These are phyloP conservation scores for Limnephilus marmoratus DNA, from an alignment of 2,888 invertebrate genomes.

Conservation along the genomic window DNA sequence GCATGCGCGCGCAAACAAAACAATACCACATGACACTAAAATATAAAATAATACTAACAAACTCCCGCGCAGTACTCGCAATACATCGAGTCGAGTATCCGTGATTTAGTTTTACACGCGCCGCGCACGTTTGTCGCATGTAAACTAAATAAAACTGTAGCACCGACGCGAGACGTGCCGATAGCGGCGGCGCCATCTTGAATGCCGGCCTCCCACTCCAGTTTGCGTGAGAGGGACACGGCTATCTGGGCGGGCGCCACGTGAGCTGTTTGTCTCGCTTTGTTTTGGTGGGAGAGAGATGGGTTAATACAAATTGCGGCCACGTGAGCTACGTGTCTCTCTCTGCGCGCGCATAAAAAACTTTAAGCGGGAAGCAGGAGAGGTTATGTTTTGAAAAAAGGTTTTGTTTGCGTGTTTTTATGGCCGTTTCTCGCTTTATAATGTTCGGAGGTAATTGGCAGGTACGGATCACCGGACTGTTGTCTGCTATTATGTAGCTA, in stretches of 20 bases:
- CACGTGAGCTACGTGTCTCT: conserved; percentile 54
- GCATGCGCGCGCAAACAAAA: conserved; percentile 60
- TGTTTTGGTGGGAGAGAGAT: conserved; percentile 46
- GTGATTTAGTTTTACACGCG: conserved; percentile 40
- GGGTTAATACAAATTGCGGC: conserved; percentile 35
- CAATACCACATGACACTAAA: conserved; percentile 52
- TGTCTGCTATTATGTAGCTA: conserved; percentile 59
- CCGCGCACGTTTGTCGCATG: conserved; percentile 55
- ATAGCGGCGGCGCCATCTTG: conserved; percentile 58
- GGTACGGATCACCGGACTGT: conserved; percentile 60
- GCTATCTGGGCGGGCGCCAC: conserved; percentile 61
- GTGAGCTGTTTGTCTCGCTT: conserved; percentile 46
- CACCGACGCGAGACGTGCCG: conserved; percentile 51
- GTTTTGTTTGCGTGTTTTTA: conserved; percentile 61
- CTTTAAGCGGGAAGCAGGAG: conserved; percentile 33
- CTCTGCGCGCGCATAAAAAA: conserved; percentile 56
- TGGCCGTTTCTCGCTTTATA: conserved; percentile 58
- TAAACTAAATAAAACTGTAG: conserved; percentile 61
- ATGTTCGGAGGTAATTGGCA: conserved; percentile 63
- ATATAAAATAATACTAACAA: conserved; percentile 42
- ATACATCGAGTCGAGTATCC: conserved; percentile 48
- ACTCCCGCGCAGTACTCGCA: conserved; percentile 55
- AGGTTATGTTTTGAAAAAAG: conserved; percentile 55
- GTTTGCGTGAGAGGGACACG: conserved; percentile 53
- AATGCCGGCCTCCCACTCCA: conserved; percentile 53